These are phyloP conservation scores for Sciurus carolinensis DNA, from an alignment of 2,797 vertebrate species.

Conservation along the genomic window DNA sequence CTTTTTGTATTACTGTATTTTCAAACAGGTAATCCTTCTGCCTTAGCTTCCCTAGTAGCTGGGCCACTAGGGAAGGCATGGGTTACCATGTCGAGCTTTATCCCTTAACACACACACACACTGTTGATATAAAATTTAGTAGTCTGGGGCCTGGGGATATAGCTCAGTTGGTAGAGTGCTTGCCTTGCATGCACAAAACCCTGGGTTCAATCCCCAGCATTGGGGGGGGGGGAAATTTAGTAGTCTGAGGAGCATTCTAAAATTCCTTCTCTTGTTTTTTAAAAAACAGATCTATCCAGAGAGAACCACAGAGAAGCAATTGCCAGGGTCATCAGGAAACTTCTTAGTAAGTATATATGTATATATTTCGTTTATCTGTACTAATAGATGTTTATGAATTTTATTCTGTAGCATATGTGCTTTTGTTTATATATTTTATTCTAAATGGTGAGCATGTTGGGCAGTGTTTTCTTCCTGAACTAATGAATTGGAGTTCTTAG, in stretches of 20 bases:
- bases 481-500: conserved; percentile 36
- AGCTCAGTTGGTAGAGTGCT: no score
- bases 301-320: conserved; percentile 96
- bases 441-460: conserved; percentile 24
- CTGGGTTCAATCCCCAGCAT: no score
- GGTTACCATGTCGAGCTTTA: not conserved
- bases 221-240: not conserved
- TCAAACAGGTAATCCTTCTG: not conserved
- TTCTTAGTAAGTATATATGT: conserved; percentile 94
- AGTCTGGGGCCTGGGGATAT: not conserved
- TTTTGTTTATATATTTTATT: conserved; percentile 65
- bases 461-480: not conserved
- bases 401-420: not conserved
- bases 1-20: not conserved
- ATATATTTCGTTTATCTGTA: conserved; percentile 14
- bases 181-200: no score
- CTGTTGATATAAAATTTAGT: not conserved
- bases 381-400: conserved; percentile 37
- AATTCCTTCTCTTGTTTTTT: conserved; percentile 54
- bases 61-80: not conserved
- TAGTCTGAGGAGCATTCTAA: conserved; percentile 46
- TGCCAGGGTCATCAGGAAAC: conserved; percentile 93
- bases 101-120: not conserved
- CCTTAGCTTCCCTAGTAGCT: not conserved
- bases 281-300: conserved; percentile 92